phyloP scores from a whole-genome alignment of 1,140 invertebrate species.

The Panagrolaimus sp. region DNA sequence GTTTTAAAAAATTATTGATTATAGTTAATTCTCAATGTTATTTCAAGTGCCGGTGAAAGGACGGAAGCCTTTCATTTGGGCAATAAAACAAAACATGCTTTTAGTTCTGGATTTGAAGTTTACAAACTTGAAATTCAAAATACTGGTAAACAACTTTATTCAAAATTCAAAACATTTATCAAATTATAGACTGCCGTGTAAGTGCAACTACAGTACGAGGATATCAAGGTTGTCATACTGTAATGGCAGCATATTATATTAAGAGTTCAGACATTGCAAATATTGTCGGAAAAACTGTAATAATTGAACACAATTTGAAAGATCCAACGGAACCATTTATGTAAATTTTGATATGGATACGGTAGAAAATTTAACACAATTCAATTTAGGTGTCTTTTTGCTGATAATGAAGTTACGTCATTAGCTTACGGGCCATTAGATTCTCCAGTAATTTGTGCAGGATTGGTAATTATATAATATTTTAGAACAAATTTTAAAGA shows the following conservation, averaged over 20 bases:
- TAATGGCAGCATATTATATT: constrained; percentile 12
- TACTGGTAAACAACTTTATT: too few species aligned
- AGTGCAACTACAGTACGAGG: not conserved
- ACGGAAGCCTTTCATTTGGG: not conserved
- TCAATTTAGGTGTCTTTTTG: not conserved
- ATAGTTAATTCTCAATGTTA: not conserved
- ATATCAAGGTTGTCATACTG: not conserved
- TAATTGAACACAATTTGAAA: not conserved
- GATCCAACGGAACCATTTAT: not conserved
- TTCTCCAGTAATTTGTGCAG: constrained; percentile 5
- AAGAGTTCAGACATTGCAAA: not conserved
- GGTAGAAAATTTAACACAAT: not conserved
- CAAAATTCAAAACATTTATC: not conserved
- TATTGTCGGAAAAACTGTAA: not conserved
- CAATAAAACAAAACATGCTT: constrained; percentile 6
- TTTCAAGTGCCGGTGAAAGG: not conserved
- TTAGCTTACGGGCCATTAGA: not conserved
- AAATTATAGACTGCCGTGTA: not conserved
- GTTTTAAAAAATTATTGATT: not conserved
- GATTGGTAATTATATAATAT: not conserved
- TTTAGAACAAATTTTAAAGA: too few species aligned
- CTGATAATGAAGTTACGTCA: not conserved
- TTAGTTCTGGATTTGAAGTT: constrained; percentile 3
- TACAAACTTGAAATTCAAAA: not conserved
- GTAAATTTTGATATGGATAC: not conserved